A percentile compares a stretch with the other conserved stretches of the same genome.
Evolutionary conservation across 2,113 vertebrate species (phyloP).

Genomic region (Urocolius indicus): DNA sequence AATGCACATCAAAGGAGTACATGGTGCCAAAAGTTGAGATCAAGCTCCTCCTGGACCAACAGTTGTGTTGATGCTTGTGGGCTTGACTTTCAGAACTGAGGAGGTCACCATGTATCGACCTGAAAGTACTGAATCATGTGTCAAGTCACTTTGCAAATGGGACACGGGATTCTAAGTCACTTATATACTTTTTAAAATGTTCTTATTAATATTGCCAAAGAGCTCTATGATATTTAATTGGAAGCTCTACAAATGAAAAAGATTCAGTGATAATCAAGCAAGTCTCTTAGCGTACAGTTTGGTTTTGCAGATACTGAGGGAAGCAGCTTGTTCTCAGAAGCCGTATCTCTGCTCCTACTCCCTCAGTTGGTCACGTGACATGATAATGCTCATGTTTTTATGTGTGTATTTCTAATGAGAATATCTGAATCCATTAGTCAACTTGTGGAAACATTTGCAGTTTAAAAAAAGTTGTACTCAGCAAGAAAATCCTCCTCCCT

Average conservation of each 20-base stretch:
- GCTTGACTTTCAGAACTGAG: background rate
- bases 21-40: background rate
- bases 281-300: background rate
- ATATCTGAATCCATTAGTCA: background rate
- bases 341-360: background rate
- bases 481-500: background rate
- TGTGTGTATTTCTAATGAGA: background rate
- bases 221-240: background rate
- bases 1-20: background rate
- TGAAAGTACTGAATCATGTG: background rate
- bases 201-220: background rate
- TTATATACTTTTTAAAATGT: background rate
- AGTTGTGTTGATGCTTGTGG: background rate
- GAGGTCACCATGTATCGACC: background rate
- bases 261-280: background rate
- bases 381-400: background rate
- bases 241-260: conserved; percentile 14
- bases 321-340: background rate
- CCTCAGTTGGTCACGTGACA: background rate
- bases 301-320: background rate
- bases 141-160: background rate
- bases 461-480: background rate
- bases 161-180: background rate
- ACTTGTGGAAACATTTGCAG: background rate
- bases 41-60: background rate